Base-by-base conservation (phyloP, 2,113 vertebrate species). In the Lycaon pictus region DNA sequence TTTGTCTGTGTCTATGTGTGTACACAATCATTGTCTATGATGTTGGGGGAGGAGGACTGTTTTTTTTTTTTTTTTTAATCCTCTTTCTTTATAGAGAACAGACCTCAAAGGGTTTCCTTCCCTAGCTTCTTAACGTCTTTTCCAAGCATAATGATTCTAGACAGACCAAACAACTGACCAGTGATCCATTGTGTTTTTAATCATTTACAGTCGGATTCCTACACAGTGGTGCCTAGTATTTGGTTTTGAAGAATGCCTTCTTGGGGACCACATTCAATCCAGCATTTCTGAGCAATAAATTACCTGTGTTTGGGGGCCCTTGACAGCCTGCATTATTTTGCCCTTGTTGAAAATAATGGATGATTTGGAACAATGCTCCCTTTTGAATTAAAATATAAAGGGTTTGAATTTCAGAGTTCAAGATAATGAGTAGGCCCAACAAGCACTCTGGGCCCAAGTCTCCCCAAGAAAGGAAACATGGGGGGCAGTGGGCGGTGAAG, bases 191-290 rank as follows among this genome's bases (percentile, higher is more conserved):
- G 12, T 98, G 88, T 85, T 97, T 96, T 97, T 97, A 96, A 98
- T 98, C 97, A 98, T 96, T 97, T 97, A 97, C 97, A 98, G 97
- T 96, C 76, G 95, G 96, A 97, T 98, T 97, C 96, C 95, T 97
- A 92, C 96, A 83, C 0, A 7, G 72, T 23, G 77, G 35, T 90
- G 90, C 94, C 81, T 97, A 96, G 90, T 98, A 94, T 62, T 97
- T 92, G 87, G 88, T 97, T 98, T 96, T 97, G 95, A 98, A 98
- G 95, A 97, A 96, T 95, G 95, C 25, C 80, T 97, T 97, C 84
- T 94, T 60, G 56, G 94, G 82, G 51, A 97, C 96, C 88, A 97
- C 80, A 96, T 88, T 95, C 92, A 96, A 90, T 37, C 74, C 85
- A 80, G 87, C 88, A 79, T 96, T 96, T 96, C 93, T 97, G 77